Base-by-base conservation (phyloP, 2,113 vertebrate species). In the Otolemur garnettii region DNA sequence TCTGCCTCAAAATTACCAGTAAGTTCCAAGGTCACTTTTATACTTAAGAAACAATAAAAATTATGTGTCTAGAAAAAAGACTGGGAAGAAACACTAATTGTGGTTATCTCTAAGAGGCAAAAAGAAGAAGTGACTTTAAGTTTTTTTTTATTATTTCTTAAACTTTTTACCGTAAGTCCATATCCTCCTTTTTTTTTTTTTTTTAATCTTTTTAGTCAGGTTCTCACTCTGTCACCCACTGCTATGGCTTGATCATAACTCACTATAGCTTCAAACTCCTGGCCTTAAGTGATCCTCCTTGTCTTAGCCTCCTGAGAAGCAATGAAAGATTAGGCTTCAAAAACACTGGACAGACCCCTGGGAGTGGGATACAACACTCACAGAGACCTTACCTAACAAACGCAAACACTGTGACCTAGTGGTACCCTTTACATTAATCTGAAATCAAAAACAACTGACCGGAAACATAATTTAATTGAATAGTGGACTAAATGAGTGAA, bases 401-500 rank as follows among this genome's bases (percentile, higher is more conserved):
- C 10, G 45, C 45, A 50, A 50, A 50, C 45, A 50, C 8, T 50
- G 45, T 50, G 10, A 50, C 45, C 45, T 50, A 50, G 10, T 50
- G 8, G 45, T 50, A 50, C 45, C 45, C 45, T 50, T 50, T 50
- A 50, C 1, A 50, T 50, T 50, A 50, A 50, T 50, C 45, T 50
- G 45, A 50, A 50, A 50, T 50, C 8, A 50, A 50, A 50, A 50
- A 50, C 45, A 89, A 55, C 1, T 55, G 74, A 87, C 35, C 28
- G 35, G 57, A 45, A 94, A 90, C 45, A 90, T 53, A 90, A 95
- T 62, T 66, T 80, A 85, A 85, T 59, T 53, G 84, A 87, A 87
- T 17, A 88, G 18, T n/a, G 8, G 24, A 66, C 21, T 3, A 59
- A 7, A 4, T 42, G 35, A 80, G 22, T 91, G 45, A 24, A 91